Evolutionary conservation across 2,797 vertebrate genomes (phyloP).

Genomic region (Pteropus rufus): DNA sequence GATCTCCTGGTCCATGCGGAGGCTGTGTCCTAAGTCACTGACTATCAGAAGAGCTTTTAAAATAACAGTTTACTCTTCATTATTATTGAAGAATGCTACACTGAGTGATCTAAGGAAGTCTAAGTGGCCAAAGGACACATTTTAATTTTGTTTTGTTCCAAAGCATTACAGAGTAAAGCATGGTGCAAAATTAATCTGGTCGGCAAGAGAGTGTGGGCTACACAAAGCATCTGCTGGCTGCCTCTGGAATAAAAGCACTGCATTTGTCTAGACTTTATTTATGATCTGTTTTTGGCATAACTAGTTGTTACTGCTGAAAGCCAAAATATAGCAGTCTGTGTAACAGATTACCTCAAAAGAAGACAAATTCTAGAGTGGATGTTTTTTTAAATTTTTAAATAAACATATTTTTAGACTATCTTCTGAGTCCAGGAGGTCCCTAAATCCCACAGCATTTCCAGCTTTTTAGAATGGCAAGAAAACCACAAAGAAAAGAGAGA

Average conservation of each 20-base stretch:
- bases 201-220: slow-evolving; percentile 49
- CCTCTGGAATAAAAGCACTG: slow-evolving; percentile 65
- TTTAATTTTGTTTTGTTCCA: slow-evolving; percentile 47
- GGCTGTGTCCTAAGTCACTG: not conserved
- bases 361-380: slow-evolving; percentile 43
- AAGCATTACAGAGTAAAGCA: slow-evolving; percentile 16
- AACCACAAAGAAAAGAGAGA: not conserved
- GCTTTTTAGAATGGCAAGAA: slow-evolving; percentile 21
- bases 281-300: slow-evolving; percentile 67
- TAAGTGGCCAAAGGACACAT: slow-evolving; percentile 45
- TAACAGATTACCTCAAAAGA: slow-evolving; percentile 62
- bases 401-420: slow-evolving; percentile 56
- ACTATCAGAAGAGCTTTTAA: slow-evolving; percentile 42
- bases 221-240: slow-evolving; percentile 65
- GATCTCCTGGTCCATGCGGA: not conserved
- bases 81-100: slow-evolving; percentile 12
- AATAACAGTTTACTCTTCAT: slow-evolving; percentile 46
- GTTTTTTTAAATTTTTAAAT: slow-evolving; percentile 8
- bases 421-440: slow-evolving; percentile 59
- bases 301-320: slow-evolving; percentile 60
- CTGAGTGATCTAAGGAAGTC: slow-evolving; percentile 36
- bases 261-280: slow-evolving; percentile 66
- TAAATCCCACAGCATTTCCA: slow-evolving; percentile 18
- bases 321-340: slow-evolving; percentile 45
- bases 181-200: slow-evolving; percentile 36